A percentile compares a stretch with the other conserved stretches of the same genome.
These are phyloP conservation scores for Acanthaster planci DNA, from an alignment of 35 echinoderm and acorn worm genomes.

Conservation along the genomic window DNA sequence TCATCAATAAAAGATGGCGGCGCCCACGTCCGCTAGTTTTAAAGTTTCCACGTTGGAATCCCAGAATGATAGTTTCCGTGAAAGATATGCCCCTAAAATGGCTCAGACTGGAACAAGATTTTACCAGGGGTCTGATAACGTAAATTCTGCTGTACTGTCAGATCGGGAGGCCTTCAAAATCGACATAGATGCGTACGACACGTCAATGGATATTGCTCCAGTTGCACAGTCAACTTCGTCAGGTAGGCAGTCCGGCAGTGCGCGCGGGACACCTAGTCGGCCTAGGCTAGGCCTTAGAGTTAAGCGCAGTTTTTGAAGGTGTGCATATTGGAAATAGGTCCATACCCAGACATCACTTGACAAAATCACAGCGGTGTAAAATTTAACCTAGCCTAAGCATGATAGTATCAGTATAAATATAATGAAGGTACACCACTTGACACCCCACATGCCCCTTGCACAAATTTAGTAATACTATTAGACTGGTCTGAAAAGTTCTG, in stretches of 20 bases:
- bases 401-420: no score
- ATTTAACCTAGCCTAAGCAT: no score
- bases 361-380: no score
- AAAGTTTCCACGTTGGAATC: conserved; percentile 66
- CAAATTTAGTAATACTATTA: no score
- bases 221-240: neutral
- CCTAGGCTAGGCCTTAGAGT: no score
- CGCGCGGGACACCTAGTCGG: no score
- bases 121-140: neutral
- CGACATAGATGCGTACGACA: conserved; percentile 63
- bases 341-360: no score
- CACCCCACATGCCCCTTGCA: no score
- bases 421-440: no score
- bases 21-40: conserved; percentile 12
- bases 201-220: conserved; percentile 58
- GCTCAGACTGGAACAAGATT: neutral
- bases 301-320: no score
- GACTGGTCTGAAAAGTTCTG: no score
- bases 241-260: neutral
- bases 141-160: neutral
- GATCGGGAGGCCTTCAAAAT: conserved; percentile 13
- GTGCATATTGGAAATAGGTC: no score
- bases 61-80: conserved; percentile 41
- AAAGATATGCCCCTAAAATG: conserved; percentile 29
- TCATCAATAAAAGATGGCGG: conserved; percentile 47